phyloP scores from a whole-genome alignment of 2,888 invertebrate species.

The Cordylochernes scorpioides region DNA sequence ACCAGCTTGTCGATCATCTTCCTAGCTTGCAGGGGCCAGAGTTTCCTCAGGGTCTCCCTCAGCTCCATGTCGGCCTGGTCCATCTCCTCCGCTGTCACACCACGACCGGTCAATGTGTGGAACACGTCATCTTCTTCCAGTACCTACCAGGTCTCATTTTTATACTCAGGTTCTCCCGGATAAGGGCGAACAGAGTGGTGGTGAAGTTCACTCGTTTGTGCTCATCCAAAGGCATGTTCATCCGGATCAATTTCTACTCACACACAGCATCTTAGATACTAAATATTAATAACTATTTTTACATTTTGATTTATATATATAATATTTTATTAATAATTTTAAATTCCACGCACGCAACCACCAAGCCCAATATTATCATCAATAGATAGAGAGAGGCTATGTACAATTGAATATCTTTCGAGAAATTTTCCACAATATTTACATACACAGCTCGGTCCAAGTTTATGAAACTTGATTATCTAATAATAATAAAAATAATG shows the following conservation, averaged over 20 bases:
- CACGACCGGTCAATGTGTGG: too few species aligned
- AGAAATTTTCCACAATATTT: too few species aligned
- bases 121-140: neutral
- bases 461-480: too few species aligned
- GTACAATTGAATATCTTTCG: too few species aligned
- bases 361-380: too few species aligned
- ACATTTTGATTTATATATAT: too few species aligned
- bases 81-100: slow-evolving; percentile 97
- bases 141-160: slow-evolving; percentile 54
- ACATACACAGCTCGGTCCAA: too few species aligned
- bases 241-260: slow-evolving; percentile 60
- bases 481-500: too few species aligned
- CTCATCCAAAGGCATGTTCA: slow-evolving; percentile 97
- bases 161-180: slow-evolving; percentile 91
- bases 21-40: slow-evolving; percentile 96
- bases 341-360: too few species aligned
- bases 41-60: slow-evolving; percentile 68
- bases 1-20: slow-evolving; percentile 85
- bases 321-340: too few species aligned
- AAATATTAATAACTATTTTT: neutral
- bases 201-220: slow-evolving; percentile 96
- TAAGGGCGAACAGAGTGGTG: slow-evolving; percentile 90
- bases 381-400: too few species aligned
- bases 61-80: slow-evolving; percentile 92
- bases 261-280: neutral